These are phyloP conservation scores for Drosophila biarmipes DNA, from an alignment of 1,140 invertebrate species.

Conservation along the genomic window DNA sequence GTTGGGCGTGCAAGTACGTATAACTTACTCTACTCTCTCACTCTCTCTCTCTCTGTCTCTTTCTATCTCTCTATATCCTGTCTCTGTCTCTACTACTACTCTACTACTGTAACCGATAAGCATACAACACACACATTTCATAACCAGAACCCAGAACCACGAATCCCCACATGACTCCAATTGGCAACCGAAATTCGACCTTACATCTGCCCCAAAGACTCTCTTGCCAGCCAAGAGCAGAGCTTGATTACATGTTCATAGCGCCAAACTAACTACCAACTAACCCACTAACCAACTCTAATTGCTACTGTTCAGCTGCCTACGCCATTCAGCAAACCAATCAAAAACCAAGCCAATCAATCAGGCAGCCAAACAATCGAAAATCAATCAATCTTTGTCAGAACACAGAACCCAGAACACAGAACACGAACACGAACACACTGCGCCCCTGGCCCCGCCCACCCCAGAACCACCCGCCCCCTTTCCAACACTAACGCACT, in stretches of 20 bases:
- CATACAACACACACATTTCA: slow-evolving; percentile 61
- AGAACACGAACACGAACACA: slow-evolving; percentile 8
- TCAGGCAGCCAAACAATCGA: slow-evolving; percentile 45
- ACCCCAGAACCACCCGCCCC: slow-evolving; percentile 7
- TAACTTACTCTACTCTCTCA: slow-evolving; percentile 83
- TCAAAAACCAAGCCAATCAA: slow-evolving; percentile 40
- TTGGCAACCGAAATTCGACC: slow-evolving; percentile 25
- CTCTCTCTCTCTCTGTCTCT: slow-evolving; percentile 61
- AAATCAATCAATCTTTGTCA: slow-evolving; percentile 53
- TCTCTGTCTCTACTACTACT: slow-evolving; percentile 51
- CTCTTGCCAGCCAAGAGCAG: slow-evolving; percentile 15
- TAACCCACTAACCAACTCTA: slow-evolving; percentile 40
- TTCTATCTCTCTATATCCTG: slow-evolving; percentile 55
- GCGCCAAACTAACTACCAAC: slow-evolving; percentile 32
- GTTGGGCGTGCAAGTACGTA: slow-evolving; percentile 99
- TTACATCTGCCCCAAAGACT: slow-evolving; percentile 6
- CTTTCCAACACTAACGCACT: slow-evolving; percentile 18
- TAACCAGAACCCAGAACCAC: slow-evolving; percentile 19
- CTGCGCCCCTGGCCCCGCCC: slow-evolving; percentile 18
- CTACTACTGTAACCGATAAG: slow-evolving; percentile 54
- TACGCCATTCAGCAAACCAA: slow-evolving; percentile 36
- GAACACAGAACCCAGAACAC: slow-evolving; percentile 27
- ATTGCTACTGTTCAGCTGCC: slow-evolving; percentile 53
- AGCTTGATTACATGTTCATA: slow-evolving; percentile 23
- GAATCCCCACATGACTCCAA: slow-evolving; percentile 19